Evolutionary conservation across 1,140 invertebrate species (phyloP).

Genomic region (Drosophila takahashii): DNA sequence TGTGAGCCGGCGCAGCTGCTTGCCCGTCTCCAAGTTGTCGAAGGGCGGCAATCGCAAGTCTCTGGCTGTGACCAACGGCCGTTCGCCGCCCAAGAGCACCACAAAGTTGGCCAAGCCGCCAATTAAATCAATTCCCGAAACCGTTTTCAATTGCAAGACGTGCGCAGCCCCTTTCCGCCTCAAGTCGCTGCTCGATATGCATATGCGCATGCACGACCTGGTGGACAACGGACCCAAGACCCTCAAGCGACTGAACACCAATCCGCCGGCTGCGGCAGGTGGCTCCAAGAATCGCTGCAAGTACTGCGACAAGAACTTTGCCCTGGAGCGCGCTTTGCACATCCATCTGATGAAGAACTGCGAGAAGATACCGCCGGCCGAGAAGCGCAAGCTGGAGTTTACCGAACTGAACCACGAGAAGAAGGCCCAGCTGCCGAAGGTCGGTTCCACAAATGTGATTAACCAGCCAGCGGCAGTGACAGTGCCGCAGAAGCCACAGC

Average conservation of each 20-base stretch:
- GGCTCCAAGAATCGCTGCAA: constrained; percentile 58
- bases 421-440: constrained; percentile 72
- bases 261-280: neutral
- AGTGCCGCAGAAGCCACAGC: constrained; percentile 9
- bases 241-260: constrained; percentile 14
- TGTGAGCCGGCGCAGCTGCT: constrained; percentile 42
- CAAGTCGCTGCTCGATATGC: constrained; percentile 53
- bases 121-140: neutral
- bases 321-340: constrained; percentile 68
- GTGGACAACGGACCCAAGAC: constrained; percentile 36
- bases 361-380: constrained; percentile 70
- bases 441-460: neutral
- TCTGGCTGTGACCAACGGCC: neutral
- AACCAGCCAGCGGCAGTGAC: neutral
- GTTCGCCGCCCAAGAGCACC: constrained; percentile 1
- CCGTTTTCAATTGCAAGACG: constrained; percentile 38
- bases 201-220: constrained; percentile 54
- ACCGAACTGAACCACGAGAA: constrained; percentile 73
- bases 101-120: neutral
- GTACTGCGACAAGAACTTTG: constrained; percentile 79
- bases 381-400: constrained; percentile 73
- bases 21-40: constrained; percentile 33
- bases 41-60: neutral
- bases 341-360: constrained; percentile 79
- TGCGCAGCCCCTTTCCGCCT: constrained; percentile 49